Base-by-base conservation (phyloP, 1,140 invertebrate species). In the Archivesica marissinica region DNA sequence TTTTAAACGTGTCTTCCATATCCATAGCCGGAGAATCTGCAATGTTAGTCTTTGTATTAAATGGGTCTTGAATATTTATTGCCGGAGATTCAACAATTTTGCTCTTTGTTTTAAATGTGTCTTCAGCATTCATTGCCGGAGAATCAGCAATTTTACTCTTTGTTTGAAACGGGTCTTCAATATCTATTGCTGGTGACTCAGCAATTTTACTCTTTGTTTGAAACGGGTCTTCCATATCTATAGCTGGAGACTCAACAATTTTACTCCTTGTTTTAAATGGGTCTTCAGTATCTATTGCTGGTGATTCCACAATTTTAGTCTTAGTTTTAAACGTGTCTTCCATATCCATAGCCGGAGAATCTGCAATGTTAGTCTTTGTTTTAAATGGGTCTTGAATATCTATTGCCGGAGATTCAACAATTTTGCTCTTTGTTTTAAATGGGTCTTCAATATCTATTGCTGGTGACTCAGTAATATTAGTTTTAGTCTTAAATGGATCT, bases 241-340 rank as follows among this genome's bases (percentile, higher is more conserved):
- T 6, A 25, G 44, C 28, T 20, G 79, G 79, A 39, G 79, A 81
- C n/a, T 72, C 28, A 7, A 44, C 79, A 44, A 81, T 15, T 52
- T 81, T 81, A 20, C 30, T n/a, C 52, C 61, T 81, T 11, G 39
- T 52, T 59, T 68, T n/a, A 81, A 81, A 81, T 30, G 79, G 79
- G 30, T 81, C 59, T 41, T 72, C 66, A n/a, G 28, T 79, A 35
- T 54, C 15, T 41, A 64, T 44, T 38, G 30, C 9, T 28, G 28
- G 11, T 17, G 52, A 17, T 0, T 38, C 74, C 9, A 44, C 79
- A 44, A 81, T 15, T 52, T 81, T 81, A 20, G 44, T n/a, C 52
- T 72, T 81, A 13, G 39, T 52, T 59, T 68, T n/a, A 81, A 81
- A 81, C n/a, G 79, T 64, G 30, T 81, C 59, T 25, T 64, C 38